Conservation (phyloP, 2,797 vertebrate genomes). For the Platyrinchus mystaceus region DNA sequence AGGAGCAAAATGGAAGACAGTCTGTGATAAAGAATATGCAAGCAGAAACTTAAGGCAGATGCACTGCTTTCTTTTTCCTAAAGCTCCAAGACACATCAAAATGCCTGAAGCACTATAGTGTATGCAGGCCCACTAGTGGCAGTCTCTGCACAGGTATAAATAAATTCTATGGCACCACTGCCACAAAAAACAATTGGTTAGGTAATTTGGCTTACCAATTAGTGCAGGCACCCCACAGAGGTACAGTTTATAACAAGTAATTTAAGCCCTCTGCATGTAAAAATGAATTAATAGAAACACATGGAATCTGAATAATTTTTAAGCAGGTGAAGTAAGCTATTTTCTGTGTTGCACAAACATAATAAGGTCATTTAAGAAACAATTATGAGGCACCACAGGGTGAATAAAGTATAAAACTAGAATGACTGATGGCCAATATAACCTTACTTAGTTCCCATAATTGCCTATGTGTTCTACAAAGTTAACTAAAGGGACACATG, state of each 20-base stretch:
- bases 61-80: background rate
- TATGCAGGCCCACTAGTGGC: background rate
- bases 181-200: background rate
- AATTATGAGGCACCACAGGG: conserved; percentile 59
- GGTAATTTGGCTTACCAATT: background rate
- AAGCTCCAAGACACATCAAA: background rate
- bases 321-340: conserved; percentile 52
- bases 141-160: background rate
- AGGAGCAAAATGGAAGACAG: background rate
- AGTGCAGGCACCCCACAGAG: background rate
- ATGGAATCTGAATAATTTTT: conserved; percentile 38
- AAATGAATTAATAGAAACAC: conserved; percentile 59
- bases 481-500: conserved; percentile 55
- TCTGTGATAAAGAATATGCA: background rate
- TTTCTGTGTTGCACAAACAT: conserved; percentile 60
- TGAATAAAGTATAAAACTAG: conserved; percentile 49
- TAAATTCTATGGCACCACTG: background rate
- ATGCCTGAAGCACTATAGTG: accelerated
- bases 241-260: conserved; percentile 41
- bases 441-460: conserved; percentile 49
- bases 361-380: conserved; percentile 72
- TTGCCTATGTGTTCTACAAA: conserved; percentile 58
- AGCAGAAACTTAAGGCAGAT: background rate
- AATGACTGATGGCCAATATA: conserved; percentile 49
- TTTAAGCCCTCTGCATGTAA: conserved; percentile 46